Percentiles rank a stretch among this genome's conserved stretches.
These are phyloP conservation scores for Macaca nemestrina DNA, from an alignment of 2,113 vertebrate species.

Conservation along the genomic window DNA sequence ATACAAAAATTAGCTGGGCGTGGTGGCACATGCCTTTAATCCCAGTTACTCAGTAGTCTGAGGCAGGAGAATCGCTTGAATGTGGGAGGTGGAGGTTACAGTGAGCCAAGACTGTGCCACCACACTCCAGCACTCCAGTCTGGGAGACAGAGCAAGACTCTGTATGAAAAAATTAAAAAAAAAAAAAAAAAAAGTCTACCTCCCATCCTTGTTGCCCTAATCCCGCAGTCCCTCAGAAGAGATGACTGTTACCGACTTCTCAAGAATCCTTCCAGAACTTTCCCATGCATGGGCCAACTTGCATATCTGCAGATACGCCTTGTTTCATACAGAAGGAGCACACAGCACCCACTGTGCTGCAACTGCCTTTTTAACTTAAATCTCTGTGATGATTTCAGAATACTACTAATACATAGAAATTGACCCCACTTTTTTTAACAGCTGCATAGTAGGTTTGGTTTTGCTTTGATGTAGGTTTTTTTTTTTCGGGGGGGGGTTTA, in stretches of 20 bases:
- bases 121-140: too few relatives aligned
- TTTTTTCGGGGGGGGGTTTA: too few relatives aligned
- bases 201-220: background rate
- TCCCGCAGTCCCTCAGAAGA: background rate
- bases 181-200: background rate
- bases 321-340: background rate
- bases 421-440: fast-evolving
- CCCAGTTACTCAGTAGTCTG: too few relatives aligned
- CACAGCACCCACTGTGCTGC: fast-evolving
- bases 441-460: too few relatives aligned
- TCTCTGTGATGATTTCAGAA: background rate
- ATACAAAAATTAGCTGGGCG: too few relatives aligned
- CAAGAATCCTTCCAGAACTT: background rate
- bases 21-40: too few relatives aligned
- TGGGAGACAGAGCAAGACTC: too few relatives aligned
- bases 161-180: too few relatives aligned
- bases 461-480: too few relatives aligned
- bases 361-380: background rate
- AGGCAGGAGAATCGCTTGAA: too few relatives aligned
- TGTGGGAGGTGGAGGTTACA: too few relatives aligned
- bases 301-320: fast-evolving
- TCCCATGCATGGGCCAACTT: fast-evolving
- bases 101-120: too few relatives aligned
- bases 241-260: background rate
- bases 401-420: fast-evolving